Percentiles rank a stretch among this genome's conserved stretches.
These are phyloP conservation scores for Cynoglossus semilaevis DNA, from an alignment of 2,113 vertebrate genomes.

Conservation along the genomic window DNA sequence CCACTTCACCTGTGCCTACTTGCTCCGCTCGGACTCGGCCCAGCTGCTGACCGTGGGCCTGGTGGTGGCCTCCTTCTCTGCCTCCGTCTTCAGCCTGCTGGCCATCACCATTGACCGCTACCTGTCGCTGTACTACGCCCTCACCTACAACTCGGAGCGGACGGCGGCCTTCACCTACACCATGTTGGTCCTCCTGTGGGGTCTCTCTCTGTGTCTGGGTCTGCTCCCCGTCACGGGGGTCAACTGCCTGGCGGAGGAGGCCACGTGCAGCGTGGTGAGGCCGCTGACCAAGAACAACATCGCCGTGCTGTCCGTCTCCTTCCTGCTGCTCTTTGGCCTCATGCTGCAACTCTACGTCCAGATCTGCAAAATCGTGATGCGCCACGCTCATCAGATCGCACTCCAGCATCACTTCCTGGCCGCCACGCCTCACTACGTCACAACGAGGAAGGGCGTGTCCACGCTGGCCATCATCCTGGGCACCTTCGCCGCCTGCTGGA, in stretches of 20 bases:
- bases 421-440: slow-evolving; percentile 98
- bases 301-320: slow-evolving; percentile 91
- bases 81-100: slow-evolving; percentile 95
- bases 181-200: slow-evolving; percentile 95
- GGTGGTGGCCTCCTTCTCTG: slow-evolving; percentile 97
- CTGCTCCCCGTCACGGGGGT: slow-evolving; percentile 92
- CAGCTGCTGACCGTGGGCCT: slow-evolving; percentile 92
- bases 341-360: slow-evolving; percentile 98
- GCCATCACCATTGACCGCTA: slow-evolving; percentile 98
- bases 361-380: slow-evolving; percentile 98
- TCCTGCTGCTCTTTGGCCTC: slow-evolving; percentile 95
- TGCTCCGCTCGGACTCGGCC: slow-evolving; percentile 92
- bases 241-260: slow-evolving; percentile 94
- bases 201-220: slow-evolving; percentile 89
- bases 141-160: slow-evolving; percentile 97
- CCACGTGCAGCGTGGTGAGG: slow-evolving; percentile 92
- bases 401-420: slow-evolving; percentile 98
- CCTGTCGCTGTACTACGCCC: slow-evolving; percentile 95
- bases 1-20: slow-evolving; percentile 94
- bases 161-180: slow-evolving; percentile 95
- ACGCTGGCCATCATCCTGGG: slow-evolving; percentile 98
- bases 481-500: slow-evolving; percentile 98
- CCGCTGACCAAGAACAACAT: slow-evolving; percentile 97
- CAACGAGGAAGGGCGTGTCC: slow-evolving; percentile 95
- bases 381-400: slow-evolving; percentile 97